Evolutionary conservation across 2,888 invertebrate genomes (phyloP).

Genomic region (Mesoligia furuncula): DNA sequence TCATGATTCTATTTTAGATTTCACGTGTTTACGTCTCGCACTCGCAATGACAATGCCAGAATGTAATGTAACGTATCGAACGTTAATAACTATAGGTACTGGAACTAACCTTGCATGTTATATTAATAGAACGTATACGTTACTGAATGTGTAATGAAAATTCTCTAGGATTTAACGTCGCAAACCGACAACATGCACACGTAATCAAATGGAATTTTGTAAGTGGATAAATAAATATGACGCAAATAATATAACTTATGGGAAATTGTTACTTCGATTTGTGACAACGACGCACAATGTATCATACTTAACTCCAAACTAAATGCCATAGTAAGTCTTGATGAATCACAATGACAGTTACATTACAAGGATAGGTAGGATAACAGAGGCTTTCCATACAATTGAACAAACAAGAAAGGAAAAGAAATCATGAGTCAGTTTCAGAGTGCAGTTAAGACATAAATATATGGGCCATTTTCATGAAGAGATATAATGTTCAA

Average conservation of each 20-base stretch:
- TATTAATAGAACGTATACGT: slow-evolving; percentile 56
- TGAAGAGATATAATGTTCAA: slow-evolving; percentile 83
- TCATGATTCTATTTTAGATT: slow-evolving; percentile 55
- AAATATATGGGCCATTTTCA: slow-evolving; percentile 81
- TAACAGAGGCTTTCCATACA: slow-evolving; percentile 53
- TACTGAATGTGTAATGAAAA: slow-evolving; percentile 53
- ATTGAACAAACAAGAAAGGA: slow-evolving; percentile 63
- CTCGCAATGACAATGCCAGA: slow-evolving; percentile 53
- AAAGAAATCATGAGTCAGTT: slow-evolving; percentile 85
- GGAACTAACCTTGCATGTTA: slow-evolving; percentile 50
- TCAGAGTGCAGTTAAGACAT: slow-evolving; percentile 89
- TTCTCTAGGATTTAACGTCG: slow-evolving; percentile 49
- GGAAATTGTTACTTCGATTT: slow-evolving; percentile 44
- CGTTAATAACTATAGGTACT: slow-evolving; percentile 46
- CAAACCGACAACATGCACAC: slow-evolving; percentile 69
- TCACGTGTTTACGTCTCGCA: slow-evolving; percentile 43
- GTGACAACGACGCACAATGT: slow-evolving; percentile 52
- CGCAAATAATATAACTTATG: slow-evolving; percentile 44
- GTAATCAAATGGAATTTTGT: slow-evolving; percentile 61
- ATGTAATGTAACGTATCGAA: slow-evolving; percentile 51
- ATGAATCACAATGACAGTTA: slow-evolving; percentile 39
- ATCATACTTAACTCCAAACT: slow-evolving; percentile 47
- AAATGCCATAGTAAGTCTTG: slow-evolving; percentile 35
- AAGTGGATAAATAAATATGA: slow-evolving; percentile 60
- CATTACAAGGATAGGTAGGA: slow-evolving; percentile 47